Evolutionary conservation across 1,140 invertebrate species (phyloP).

Genomic region (Drosophila subobscura): DNA sequence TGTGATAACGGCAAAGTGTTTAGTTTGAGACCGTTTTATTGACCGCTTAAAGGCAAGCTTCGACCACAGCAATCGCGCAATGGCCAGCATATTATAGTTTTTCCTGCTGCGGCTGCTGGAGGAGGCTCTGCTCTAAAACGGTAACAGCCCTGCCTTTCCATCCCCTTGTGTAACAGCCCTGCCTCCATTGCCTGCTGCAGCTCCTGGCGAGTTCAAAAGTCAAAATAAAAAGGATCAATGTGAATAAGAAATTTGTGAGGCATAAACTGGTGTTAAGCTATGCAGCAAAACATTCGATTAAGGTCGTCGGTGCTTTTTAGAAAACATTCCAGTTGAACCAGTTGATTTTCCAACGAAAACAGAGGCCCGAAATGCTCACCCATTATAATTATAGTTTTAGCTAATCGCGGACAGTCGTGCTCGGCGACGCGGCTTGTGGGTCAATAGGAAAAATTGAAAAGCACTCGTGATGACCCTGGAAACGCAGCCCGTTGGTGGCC

Average conservation of each 20-base stretch:
- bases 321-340: neutral
- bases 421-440: neutral
- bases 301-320: too few species aligned
- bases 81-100: slow-evolving; percentile 68
- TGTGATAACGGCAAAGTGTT: slow-evolving; percentile 59
- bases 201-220: too few species aligned
- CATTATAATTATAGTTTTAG: slow-evolving; percentile 57
- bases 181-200: slow-evolving; percentile 24
- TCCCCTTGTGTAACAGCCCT: slow-evolving; percentile 72
- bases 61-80: slow-evolving; percentile 30
- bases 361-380: slow-evolving; percentile 11
- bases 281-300: too few species aligned
- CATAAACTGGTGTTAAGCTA: too few species aligned
- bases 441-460: slow-evolving; percentile 31
- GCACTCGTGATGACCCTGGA: slow-evolving; percentile 66
- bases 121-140: slow-evolving; percentile 52
- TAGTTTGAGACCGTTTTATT: slow-evolving; percentile 41
- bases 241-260: slow-evolving; percentile 18
- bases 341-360: slow-evolving; percentile 12
- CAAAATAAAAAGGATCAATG: slow-evolving; percentile 17
- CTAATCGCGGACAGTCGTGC: slow-evolving; percentile 50
- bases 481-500: slow-evolving; percentile 69
- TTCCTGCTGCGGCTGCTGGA: slow-evolving; percentile 55
- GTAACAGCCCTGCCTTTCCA: slow-evolving; percentile 66
- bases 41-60: slow-evolving; percentile 39